Evolutionary conservation across 2,113 vertebrate species (phyloP).

Genomic region (Alaudala cheleensis): DNA sequence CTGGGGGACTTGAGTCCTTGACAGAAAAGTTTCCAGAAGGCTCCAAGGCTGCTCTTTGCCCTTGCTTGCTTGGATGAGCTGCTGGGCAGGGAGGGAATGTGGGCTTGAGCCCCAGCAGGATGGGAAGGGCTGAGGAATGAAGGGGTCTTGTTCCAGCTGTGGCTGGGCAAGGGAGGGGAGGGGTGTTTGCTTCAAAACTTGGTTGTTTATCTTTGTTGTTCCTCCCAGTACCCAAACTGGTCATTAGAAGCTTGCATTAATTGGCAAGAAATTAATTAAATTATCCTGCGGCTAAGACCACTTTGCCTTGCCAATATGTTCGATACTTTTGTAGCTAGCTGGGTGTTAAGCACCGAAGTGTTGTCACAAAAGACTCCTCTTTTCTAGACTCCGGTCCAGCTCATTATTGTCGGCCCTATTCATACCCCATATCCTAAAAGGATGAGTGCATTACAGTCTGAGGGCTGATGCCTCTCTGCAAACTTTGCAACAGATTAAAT

Average conservation of each 20-base stretch:
- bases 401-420: neutral
- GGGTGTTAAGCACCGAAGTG: neutral
- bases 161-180: accelerated
- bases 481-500: neutral
- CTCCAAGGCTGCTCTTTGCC: neutral
- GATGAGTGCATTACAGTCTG: neutral
- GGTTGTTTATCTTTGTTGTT: neutral
- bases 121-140: accelerated
- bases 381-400: neutral
- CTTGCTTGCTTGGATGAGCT: neutral
- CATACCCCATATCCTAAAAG: neutral
- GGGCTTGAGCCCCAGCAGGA: neutral
- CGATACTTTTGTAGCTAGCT: neutral
- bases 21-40: neutral
- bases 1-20: neutral
- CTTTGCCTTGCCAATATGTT: neutral
- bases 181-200: accelerated
- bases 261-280: slow-evolving; percentile 1
- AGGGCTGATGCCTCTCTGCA: neutral
- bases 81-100: too few relatives aligned
- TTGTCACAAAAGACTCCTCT: neutral
- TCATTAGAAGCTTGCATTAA: neutral
- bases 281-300: neutral
- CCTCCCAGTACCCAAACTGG: neutral
- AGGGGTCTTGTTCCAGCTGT: neutral